Evolutionary conservation across 2,113 vertebrate species (phyloP), one percentile per base, ranked within the genome.

Genomic region (Bubo scandiacus): DNA sequence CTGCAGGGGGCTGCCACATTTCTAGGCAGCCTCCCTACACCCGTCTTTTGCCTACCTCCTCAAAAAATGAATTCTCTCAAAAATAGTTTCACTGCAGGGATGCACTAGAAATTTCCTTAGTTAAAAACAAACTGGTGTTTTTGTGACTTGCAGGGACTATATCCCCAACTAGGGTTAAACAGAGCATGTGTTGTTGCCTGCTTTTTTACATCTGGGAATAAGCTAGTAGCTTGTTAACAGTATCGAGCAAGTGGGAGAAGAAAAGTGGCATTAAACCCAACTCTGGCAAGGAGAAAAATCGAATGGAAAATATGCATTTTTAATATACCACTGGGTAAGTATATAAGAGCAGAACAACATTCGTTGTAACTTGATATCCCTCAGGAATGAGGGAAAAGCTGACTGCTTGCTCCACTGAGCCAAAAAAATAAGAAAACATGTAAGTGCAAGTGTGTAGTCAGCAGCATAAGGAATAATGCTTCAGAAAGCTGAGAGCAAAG

Each of bases 341-440:
- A 47, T 92, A 42, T 71, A 87, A 80, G 63, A 88, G 66, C 92
- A 94, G 93, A 81, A 94, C 83, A 94, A 81, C 18, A 18, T 49
- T 94, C 16, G 34, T 17, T 83, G 97, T 96, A 98, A 98, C 81
- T 66, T 75, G 94, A 97, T 98, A 92, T 83, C 90, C 95, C 94
- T 81, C 92, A 96, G 93, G 96, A 97, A 83, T 70, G 94, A 96
- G 92, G 94, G 74, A 95, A 96, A 97, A 98, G 90, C 96, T 86
- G 92, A 90, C 88, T 95, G 94, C 96, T 96, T 95, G 97, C 92
- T 93, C 80, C 30, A 40, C 78, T 77, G 90, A 97, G 92, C 89
- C 79, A 92, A 97, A 85, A 97, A 97, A 88, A 88, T 91, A 91
- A 79, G 92, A 93, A 90, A 90, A 94, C 95, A 62, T 94, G 94